Base-by-base conservation (phyloP, 2,797 vertebrate species). In the Eupleurogrammus muticus region DNA sequence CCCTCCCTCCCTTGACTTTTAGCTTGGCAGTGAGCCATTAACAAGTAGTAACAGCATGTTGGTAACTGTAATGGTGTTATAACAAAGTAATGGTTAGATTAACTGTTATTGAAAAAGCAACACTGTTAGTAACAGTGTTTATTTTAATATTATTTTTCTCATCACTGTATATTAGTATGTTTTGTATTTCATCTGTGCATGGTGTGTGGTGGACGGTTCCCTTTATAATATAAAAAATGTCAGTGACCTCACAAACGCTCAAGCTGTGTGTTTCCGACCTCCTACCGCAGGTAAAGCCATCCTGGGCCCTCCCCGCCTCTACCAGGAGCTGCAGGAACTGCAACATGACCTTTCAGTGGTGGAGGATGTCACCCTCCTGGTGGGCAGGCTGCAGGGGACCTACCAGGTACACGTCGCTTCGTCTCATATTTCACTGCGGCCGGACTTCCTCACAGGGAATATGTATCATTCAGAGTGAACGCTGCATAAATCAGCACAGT, bases 291-390 rank as follows among this genome's bases (percentile, higher is more conserved):
- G 93, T 69, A 98, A 96, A 89, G 93, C 95, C 9, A 94, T 95
- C 70, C 87, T 98, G 84, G 97, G 97, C 1, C 97, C 97, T 0
- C 96, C 97, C 0, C 94, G 96, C n/a, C 96, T 99, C 40, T 99
- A 96, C 93, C 96, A 98, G 89, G 97, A 99, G 84, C 96, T 99
- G 20, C 97, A 98, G 91, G 97, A 97, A 57, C 92, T 99, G 19
- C 97, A 98, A 66, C 96, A 98, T 47, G 97, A 99, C 87, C 92
- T 99, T 71, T 96, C 94, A 0, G 96, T 99, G 46, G 97, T 99
- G 74, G 96, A 98, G 73, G 96, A 98, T 86, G 97, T 99, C 77
- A 97, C 96, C 0, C 93, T 95, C 7, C 95, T 99, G 0, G 93
- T 98, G 87, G 96, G 97, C 72, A 97, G 96, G 0, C 90, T 99